phyloP scores from a whole-genome alignment of 64 coral and sea anemone genomes.

The Hydrozoanthus tunicans region DNA sequence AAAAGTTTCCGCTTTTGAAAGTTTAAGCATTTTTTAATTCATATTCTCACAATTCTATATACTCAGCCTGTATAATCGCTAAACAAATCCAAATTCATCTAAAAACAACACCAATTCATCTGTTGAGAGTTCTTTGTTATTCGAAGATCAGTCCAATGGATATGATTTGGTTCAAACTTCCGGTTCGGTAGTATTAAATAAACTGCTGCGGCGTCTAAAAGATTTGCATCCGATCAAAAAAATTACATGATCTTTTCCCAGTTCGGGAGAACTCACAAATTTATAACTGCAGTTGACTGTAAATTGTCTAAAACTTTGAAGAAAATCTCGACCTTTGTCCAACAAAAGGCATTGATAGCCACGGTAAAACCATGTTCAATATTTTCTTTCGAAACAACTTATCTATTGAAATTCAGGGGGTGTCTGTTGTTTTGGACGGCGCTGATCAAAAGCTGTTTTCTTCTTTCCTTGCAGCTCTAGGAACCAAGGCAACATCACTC shows the following conservation, averaged over 20 bases:
- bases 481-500: conserved; percentile 48
- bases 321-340: neutral
- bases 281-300: neutral
- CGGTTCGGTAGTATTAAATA: too few species aligned
- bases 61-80: too few species aligned
- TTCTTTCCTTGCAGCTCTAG: neutral
- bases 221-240: neutral
- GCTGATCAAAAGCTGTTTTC: conserved; percentile 38
- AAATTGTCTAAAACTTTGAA: neutral
- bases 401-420: neutral
- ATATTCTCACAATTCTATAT: too few species aligned
- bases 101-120: too few species aligned
- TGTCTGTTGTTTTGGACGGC: neutral
- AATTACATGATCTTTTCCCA: neutral
- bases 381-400: neutral
- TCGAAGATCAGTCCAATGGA: too few species aligned
- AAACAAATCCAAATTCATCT: too few species aligned
- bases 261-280: neutral
- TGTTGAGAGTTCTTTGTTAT: too few species aligned
- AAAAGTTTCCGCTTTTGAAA: too few species aligned
- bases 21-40: too few species aligned
- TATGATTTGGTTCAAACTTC: too few species aligned
- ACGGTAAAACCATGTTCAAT: neutral
- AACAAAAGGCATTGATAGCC: neutral
- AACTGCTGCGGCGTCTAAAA: neutral